Percentiles rank a stretch among this genome's conserved stretches.
phyloP scores from a whole-genome alignment of 2,113 vertebrate species.

The Hemibagrus wyckioides region DNA sequence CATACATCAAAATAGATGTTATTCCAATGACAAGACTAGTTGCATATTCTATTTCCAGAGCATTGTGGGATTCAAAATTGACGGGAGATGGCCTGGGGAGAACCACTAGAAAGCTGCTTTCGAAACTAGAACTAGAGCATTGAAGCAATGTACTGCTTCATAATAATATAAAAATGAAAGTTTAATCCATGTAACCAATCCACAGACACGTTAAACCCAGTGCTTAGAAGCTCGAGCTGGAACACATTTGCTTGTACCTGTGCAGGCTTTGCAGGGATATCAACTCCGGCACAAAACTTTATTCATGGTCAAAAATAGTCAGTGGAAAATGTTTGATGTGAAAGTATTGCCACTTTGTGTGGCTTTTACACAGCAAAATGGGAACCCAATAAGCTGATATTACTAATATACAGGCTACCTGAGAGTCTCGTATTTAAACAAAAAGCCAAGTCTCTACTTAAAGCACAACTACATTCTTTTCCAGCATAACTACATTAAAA shows the following conservation, averaged over 20 bases:
- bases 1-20: background rate
- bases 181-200: slow-evolving; percentile 32
- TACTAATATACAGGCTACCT: no score
- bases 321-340: background rate
- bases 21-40: slow-evolving; percentile 14
- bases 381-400: background rate
- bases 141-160: slow-evolving; percentile 10
- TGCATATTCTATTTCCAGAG: slow-evolving; percentile 30
- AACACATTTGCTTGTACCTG: slow-evolving; percentile 19
- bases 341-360: background rate
- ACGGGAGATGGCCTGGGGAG: slow-evolving; percentile 9
- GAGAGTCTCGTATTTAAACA: background rate
- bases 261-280: background rate
- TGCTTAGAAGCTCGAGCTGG: slow-evolving; percentile 1
- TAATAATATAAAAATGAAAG: slow-evolving; percentile 28
- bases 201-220: slow-evolving; percentile 14
- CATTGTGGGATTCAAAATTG: slow-evolving; percentile 10
- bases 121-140: slow-evolving; percentile 18
- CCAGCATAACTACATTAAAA: background rate
- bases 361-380: background rate
- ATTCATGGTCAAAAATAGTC: slow-evolving; percentile 5
- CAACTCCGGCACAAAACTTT: background rate
- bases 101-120: slow-evolving; percentile 25
- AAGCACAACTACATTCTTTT: background rate
- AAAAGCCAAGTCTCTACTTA: background rate